Evolutionary conservation across 2,797 vertebrate species (phyloP).

Genomic region (Manis pentadactyla): DNA sequence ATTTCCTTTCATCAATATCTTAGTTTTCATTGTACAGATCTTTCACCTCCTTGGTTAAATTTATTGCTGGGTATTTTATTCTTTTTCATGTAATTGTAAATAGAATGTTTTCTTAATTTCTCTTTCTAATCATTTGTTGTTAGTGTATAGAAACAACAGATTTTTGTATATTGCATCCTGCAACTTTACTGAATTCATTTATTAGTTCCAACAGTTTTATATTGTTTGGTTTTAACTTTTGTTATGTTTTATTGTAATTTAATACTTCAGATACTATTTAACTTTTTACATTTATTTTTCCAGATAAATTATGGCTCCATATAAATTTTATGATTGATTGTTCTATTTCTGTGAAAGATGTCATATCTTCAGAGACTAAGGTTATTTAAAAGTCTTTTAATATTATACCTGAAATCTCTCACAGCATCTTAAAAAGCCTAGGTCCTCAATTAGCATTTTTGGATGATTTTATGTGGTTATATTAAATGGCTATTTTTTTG

Average conservation of each 20-base stretch:
- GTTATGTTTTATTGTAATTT: neutral
- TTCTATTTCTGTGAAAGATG: no score
- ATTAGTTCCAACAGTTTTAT: neutral
- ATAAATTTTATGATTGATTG: no score
- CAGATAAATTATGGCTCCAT: neutral
- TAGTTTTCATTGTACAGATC: neutral
- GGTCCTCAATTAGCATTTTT: neutral
- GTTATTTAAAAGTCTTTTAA: neutral
- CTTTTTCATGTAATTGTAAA: neutral
- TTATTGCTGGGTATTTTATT: no score
- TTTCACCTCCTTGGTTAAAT: no score
- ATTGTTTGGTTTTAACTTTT: neutral
- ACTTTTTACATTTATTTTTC: neutral
- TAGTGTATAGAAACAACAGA: neutral
- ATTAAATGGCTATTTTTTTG: neutral
- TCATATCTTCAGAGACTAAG: neutral
- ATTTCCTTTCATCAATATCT: neutral
- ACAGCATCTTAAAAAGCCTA: neutral
- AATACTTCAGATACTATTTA: neutral
- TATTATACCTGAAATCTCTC: neutral
- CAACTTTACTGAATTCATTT: neutral
- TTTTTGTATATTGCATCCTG: neutral
- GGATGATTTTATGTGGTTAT: neutral
- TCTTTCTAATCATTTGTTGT: neutral
- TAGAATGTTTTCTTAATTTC: neutral